phyloP scores from a whole-genome alignment of 2,113 vertebrate genomes.

The Entelurus aequoreus region DNA sequence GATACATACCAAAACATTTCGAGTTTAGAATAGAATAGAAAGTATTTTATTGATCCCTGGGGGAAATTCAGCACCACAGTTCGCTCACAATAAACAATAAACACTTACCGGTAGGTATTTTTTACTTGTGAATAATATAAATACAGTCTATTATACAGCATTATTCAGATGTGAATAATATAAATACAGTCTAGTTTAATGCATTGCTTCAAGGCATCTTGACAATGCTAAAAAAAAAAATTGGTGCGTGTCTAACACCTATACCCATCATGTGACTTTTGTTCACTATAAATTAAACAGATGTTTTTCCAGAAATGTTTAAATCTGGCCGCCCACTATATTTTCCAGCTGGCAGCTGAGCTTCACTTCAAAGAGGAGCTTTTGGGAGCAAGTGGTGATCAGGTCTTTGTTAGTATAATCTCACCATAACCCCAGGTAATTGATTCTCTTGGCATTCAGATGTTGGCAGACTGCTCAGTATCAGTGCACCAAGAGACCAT shows the following conservation, averaged over 20 bases:
- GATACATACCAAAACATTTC: no score
- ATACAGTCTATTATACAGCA: no score
- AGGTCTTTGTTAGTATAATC: conserved; percentile 38
- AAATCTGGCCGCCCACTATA: conserved; percentile 14
- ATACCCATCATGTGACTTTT: conserved; percentile 14
- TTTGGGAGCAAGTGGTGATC: conserved; percentile 33
- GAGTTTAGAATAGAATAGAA: no score
- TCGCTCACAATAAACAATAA: no score
- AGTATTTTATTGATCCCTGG: no score
- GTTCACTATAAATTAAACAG: conserved; percentile 3
- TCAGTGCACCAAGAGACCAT: conserved; percentile 6
- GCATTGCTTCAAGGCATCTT: not conserved
- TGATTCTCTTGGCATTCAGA: conserved; percentile 39
- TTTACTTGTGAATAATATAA: no score
- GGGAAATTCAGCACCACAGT: no score
- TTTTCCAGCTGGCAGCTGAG: conserved; percentile 37
- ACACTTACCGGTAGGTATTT: no score
- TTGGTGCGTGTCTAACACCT: conserved; percentile 9
- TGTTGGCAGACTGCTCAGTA: conserved; percentile 16
- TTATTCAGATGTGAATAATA: no score
- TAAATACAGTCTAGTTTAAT: not conserved
- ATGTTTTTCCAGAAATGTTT: conserved; percentile 15
- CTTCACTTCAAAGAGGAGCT: conserved; percentile 47
- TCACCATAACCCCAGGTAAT: conserved; percentile 37
- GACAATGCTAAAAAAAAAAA: not conserved